Evolutionary conservation across 2,888 invertebrate genomes (phyloP).

Genomic region (Disparrhopalites patrizii): DNA sequence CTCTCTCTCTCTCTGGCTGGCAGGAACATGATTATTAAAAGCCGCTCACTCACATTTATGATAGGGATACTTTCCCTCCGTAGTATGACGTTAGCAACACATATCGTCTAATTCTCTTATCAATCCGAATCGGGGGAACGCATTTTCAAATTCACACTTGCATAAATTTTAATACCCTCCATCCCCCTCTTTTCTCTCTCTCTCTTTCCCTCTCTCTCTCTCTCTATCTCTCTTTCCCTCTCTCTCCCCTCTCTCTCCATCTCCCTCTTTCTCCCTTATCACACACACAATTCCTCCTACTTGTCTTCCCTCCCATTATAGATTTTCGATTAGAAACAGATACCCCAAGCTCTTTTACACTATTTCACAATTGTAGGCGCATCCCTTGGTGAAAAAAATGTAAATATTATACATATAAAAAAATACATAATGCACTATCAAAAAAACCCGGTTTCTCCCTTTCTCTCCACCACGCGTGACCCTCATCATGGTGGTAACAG

Average conservation of each 20-base stretch:
- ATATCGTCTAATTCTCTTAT: background rate
- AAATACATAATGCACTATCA: too few relatives aligned
- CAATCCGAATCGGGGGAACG: background rate
- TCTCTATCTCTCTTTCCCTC: too few relatives aligned
- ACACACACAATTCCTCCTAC: background rate
- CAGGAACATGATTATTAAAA: background rate
- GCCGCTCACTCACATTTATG: background rate
- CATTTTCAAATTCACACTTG: conserved; percentile 8
- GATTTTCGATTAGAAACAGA: conserved; percentile 10
- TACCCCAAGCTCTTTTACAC: too few relatives aligned
- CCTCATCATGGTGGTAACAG: too few relatives aligned
- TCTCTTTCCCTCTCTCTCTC: background rate
- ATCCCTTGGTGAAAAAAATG: too few relatives aligned
- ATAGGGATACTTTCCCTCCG: background rate
- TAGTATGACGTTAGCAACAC: background rate
- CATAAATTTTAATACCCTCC: conserved; percentile 3
- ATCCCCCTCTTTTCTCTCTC: background rate
- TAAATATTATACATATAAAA: too few relatives aligned
- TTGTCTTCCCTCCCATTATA: background rate
- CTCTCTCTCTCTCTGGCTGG: background rate
- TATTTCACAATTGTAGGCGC: too few relatives aligned
- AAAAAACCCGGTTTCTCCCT: background rate
- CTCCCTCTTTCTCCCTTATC: background rate
- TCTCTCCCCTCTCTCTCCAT: background rate
- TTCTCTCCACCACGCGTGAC: background rate